These are phyloP conservation scores for Temnothorax longispinosus DNA, from an alignment of 1,140 invertebrate species.

Conservation along the genomic window DNA sequence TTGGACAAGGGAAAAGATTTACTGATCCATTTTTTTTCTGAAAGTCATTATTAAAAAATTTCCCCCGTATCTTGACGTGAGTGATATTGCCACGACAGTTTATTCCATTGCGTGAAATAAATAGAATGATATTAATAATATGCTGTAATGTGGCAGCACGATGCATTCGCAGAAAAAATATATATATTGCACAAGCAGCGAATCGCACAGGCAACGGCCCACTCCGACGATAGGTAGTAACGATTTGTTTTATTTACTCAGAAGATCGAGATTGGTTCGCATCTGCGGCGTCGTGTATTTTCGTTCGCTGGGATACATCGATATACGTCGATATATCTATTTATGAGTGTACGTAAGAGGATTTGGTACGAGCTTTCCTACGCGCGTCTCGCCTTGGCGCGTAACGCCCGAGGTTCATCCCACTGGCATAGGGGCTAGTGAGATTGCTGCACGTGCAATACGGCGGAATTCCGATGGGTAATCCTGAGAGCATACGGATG, in stretches of 20 bases:
- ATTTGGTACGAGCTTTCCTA: slow-evolving; percentile 31
- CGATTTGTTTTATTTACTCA: slow-evolving; percentile 61
- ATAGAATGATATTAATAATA: not conserved
- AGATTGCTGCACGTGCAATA: slow-evolving; percentile 52
- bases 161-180: not conserved
- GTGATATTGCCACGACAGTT: not conserved
- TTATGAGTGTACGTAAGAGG: slow-evolving; percentile 38
- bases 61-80: not conserved
- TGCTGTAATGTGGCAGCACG: too few species aligned
- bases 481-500: not conserved
- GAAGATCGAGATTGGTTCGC: slow-evolving; percentile 54
- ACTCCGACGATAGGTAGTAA: slow-evolving; percentile 37
- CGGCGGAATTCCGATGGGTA: slow-evolving; percentile 39
- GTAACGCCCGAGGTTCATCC: slow-evolving; percentile 24
- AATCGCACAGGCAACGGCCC: slow-evolving; percentile 7
- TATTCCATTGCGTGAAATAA: not conserved
- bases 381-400: not conserved
- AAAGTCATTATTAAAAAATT: slow-evolving; percentile 18
- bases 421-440: not conserved
- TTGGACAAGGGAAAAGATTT: slow-evolving; percentile 60
- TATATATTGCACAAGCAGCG: slow-evolving; percentile 20
- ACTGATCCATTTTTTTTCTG: slow-evolving; percentile 53
- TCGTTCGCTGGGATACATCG: slow-evolving; percentile 42
- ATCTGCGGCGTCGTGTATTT: slow-evolving; percentile 49
- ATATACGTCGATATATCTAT: slow-evolving; percentile 33